Base-by-base conservation (phyloP, 2,113 vertebrate genomes). In the Sinocyclocheilus maitianheensis region DNA sequence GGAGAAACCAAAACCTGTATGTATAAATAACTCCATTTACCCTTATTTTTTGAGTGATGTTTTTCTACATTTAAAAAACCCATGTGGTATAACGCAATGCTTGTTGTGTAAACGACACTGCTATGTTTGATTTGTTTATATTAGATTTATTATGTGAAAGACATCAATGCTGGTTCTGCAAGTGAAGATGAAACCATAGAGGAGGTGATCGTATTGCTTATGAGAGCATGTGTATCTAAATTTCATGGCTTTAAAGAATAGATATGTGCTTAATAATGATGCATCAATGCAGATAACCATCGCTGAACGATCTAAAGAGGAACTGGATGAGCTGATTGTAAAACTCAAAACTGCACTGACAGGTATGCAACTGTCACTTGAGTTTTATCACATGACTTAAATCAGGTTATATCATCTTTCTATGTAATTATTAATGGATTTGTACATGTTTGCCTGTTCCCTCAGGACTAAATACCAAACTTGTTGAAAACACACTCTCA, bases 1-100 rank as follows among this genome's bases (percentile, higher is more conserved):
- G 90, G 96, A 96, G 87, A 98, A 96, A 87, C 95, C 96, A 5
- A 96, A 95, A 91, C 97, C 98, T 6, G 98, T 99, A 92, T 96
- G 97, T 94, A 24, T 62, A 65, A 83, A 14, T 58, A 48, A 14
- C 13, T 51, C 30, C 34, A 40, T 34, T 18, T 37, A 10, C 34
- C 3, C 18, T 22, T 13, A 14, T 67, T 20, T 26, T 12, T 26
- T 12, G 0, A 24, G 9, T 11, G 0, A 63, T 63, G 62, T 63
- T 26, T 63, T 63, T 24, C 62, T 63, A 12, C 10, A 65, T 26
- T 13, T 37, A 37, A 26, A 24, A 3, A 62, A 22, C 11, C 43
- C 7, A 60, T 22, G 58, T 22, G 20, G 18, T 20, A 60, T 60
- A 13, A 51, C 2, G 58, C 2, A 69, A 24, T 53, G 43, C 3